Evolutionary conservation across 2,888 invertebrate genomes (phyloP).

Genomic region (Matsumyia berberina): DNA sequence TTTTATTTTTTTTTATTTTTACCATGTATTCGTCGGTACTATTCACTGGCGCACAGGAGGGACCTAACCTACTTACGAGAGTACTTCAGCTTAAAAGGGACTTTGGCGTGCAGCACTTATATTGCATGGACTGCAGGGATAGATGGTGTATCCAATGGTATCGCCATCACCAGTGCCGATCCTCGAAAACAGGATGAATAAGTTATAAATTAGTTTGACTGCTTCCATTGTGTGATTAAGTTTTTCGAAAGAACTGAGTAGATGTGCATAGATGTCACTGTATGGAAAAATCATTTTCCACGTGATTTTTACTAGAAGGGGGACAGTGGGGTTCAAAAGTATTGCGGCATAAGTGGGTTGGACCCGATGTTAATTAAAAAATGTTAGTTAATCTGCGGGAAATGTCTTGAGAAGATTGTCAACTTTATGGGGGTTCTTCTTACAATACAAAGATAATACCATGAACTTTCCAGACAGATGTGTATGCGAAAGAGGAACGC

Average conservation of each 20-base stretch:
- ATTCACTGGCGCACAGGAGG: slow-evolving; percentile 50
- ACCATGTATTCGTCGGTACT: slow-evolving; percentile 20
- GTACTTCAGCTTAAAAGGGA: slow-evolving; percentile 42
- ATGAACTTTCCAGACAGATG: too few relatives aligned
- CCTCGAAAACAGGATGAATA: slow-evolving; percentile 50
- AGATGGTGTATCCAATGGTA: neutral
- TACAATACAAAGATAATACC: too few relatives aligned
- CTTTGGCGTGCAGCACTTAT: slow-evolving; percentile 43
- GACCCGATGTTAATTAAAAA: too few relatives aligned
- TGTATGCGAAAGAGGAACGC: too few relatives aligned
- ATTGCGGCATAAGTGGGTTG: too few relatives aligned
- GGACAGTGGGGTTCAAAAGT: slow-evolving; percentile 8
- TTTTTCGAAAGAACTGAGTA: neutral
- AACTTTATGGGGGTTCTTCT: too few relatives aligned
- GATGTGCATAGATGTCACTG: neutral
- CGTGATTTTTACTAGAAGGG: neutral
- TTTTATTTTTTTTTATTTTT: slow-evolving; percentile 5
- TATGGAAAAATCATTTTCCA: neutral
- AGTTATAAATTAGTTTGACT: slow-evolving; percentile 50
- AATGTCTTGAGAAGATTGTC: too few relatives aligned
- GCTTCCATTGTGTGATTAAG: slow-evolving; percentile 40
- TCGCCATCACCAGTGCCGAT: neutral
- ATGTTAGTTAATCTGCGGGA: too few relatives aligned
- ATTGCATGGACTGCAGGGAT: slow-evolving; percentile 34
- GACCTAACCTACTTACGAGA: slow-evolving; percentile 62